Evolutionary conservation across 2,113 vertebrate genomes (phyloP), one percentile per base, ranked within the genome.

Genomic region (Danio rerio): DNA sequence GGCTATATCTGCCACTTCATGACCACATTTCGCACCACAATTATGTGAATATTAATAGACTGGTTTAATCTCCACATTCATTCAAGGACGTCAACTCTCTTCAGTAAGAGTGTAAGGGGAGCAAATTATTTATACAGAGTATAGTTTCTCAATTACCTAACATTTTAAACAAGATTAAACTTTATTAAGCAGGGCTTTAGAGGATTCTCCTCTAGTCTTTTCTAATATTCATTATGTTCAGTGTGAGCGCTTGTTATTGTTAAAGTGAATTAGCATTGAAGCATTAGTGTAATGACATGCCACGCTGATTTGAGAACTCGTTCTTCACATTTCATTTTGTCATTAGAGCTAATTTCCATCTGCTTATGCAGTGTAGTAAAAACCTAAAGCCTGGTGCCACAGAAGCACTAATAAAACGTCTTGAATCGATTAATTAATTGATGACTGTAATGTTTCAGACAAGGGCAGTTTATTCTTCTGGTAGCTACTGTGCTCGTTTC

Each of bases 181-280:
- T 75, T 75, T 11, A 59, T 45, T 59, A 59, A 75, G 40, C 11
- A 31, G 16, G 3, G 8, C 40, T 52, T 70, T 7, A 52, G 18
- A 42, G 12, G 20, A 69, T 10, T 72, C 70, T 55, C 58, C 16
- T 31, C 42, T 58, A 47, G 43, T 55, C 18, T n/a, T 68, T 69
- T 40, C 10, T n/a, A 73, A 73, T 70, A 49, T 16, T 74, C 15
- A 73, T 42, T 59, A 69, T 63, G 52, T 61, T 70, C 31, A 43
- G 45, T 12, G 56, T 65, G 16, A 65, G 13, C 59, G 31, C 9
- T 58, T 71, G 13, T 59, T 69, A 53, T 70, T 18, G 16, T 18
- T 81, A 40, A 81, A 72, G 15, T 81, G 42, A 20, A 56, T 71
- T 65, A 72, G 49, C 49, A 72, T 72, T 52, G 20, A 63, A 65